phyloP scores from a whole-genome alignment of 2,888 invertebrate genomes.

The Nomada fabriciana region DNA sequence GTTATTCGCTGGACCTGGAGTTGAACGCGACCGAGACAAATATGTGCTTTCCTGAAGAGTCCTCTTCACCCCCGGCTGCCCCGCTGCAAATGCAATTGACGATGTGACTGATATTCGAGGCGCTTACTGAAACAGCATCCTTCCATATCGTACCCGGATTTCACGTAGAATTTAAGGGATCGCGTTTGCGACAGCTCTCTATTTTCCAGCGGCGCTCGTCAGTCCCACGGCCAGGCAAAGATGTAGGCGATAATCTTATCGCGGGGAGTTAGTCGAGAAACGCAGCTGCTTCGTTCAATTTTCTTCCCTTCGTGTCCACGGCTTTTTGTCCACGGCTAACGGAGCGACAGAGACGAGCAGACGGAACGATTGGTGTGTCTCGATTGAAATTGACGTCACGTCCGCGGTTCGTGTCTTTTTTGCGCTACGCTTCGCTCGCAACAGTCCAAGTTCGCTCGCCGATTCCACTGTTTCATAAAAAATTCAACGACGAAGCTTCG shows the following conservation, averaged over 20 bases:
- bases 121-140: too few species aligned
- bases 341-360: too few species aligned
- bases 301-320: neutral
- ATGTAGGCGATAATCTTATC: constrained; percentile 35
- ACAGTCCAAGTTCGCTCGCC: neutral
- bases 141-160: too few species aligned
- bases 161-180: neutral
- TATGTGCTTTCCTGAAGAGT: too few species aligned
- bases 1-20: too few species aligned
- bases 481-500: constrained; percentile 7
- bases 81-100: too few species aligned
- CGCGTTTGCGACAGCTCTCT: neutral
- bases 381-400: constrained; percentile 43
- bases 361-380: neutral
- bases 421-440: constrained; percentile 13
- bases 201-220: constrained; percentile 10
- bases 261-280: neutral
- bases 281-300: constrained; percentile 23
- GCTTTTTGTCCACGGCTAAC: neutral
- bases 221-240: neutral
- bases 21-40: too few species aligned
- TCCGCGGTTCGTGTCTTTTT: neutral
- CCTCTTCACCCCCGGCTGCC: too few species aligned
- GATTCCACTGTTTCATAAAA: constrained; percentile 22
- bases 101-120: too few species aligned